These are phyloP conservation scores for Chelidonichthys spinosus DNA, from an alignment of 2,797 vertebrate genomes.

Conservation along the genomic window DNA sequence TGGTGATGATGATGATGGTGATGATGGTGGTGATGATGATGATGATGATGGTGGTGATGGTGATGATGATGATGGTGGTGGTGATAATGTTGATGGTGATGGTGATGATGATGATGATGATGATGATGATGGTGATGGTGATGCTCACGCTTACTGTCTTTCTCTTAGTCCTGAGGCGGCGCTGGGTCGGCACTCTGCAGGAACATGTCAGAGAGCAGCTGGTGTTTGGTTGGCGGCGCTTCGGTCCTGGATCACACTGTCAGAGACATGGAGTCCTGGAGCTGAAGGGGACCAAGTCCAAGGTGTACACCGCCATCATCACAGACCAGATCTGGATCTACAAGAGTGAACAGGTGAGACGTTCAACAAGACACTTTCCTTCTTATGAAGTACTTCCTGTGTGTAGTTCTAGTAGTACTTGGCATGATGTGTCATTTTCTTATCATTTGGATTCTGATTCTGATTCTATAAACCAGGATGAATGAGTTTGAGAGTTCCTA, in stretches of 20 bases:
- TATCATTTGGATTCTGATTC: no score
- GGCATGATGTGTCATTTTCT: no score
- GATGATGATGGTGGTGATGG: no score
- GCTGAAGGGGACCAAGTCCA: constrained; percentile 94
- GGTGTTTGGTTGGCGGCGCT: constrained; percentile 85
- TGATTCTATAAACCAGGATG: no score
- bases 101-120: background rate
- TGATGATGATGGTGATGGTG: background rate
- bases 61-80: background rate
- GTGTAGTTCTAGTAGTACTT: no score
- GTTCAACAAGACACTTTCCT: background rate
- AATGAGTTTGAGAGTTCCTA: no score
- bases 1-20: no score
- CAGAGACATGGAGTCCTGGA: constrained; percentile 91
- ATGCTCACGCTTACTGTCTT: background rate
- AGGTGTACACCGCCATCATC: constrained; percentile 89
- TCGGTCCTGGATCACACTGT: constrained; percentile 83
- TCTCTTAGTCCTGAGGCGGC: constrained; percentile 86
- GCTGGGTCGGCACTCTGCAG: constrained; percentile 91
- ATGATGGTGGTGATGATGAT: no score
- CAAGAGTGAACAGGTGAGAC: constrained; percentile 94
- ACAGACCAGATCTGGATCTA: constrained; percentile 93
- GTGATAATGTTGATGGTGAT: background rate
- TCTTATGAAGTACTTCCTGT: background rate
- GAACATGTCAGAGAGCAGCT: constrained; percentile 90